Percentiles rank a stretch among this genome's conserved stretches.
phyloP scores from a whole-genome alignment of 2,113 vertebrate genomes.

The Burhinus bistriatus region DNA sequence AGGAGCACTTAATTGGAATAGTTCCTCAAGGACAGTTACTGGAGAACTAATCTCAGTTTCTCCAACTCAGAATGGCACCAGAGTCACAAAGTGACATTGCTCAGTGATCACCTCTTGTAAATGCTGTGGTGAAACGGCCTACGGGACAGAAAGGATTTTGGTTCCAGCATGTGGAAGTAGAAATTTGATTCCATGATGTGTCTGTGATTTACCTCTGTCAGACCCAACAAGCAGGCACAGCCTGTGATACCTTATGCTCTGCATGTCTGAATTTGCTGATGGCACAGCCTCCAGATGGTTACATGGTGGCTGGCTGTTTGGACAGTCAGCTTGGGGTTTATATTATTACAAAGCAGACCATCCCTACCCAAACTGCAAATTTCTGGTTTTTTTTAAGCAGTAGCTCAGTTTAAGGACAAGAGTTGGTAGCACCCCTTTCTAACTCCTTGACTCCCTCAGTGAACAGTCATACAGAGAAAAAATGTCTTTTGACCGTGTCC shows the following conservation, averaged over 20 bases:
- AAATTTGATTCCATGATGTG: background rate
- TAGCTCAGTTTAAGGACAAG: background rate
- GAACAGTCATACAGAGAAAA: background rate
- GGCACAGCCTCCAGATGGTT: background rate
- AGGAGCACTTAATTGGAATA: background rate
- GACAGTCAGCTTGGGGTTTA: background rate
- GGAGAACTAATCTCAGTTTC: background rate
- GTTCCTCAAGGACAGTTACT: background rate
- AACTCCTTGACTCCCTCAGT: background rate
- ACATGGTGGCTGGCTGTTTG: background rate
- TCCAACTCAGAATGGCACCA: background rate
- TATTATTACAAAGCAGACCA: background rate
- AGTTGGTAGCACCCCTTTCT: background rate
- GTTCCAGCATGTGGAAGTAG: background rate
- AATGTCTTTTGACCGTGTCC: background rate
- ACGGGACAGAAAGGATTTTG: background rate
- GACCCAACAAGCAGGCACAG: background rate
- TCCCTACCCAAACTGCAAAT: background rate
- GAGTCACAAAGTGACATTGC: background rate
- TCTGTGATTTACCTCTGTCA: background rate
- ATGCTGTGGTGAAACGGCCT: background rate
- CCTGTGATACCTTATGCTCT: background rate
- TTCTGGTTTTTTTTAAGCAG: accelerated
- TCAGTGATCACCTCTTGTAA: background rate
- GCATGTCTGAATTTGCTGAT: background rate